phyloP scores from a whole-genome alignment of 2,797 vertebrate species.

The Melanotaenia nigrans region DNA sequence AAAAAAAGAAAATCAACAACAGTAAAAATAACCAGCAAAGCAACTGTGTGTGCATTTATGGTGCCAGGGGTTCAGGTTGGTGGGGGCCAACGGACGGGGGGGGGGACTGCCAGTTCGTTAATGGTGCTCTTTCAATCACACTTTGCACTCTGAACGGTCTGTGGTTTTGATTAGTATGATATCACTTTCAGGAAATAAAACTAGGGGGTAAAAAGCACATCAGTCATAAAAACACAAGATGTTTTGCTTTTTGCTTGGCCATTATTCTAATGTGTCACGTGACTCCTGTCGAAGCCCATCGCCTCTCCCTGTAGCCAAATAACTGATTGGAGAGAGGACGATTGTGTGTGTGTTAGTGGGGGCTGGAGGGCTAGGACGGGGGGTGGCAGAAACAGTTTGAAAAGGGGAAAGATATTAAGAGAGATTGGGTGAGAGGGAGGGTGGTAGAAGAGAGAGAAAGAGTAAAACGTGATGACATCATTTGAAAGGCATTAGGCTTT shows the following conservation, averaged over 20 bases:
- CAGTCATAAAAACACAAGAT: conserved; percentile 88
- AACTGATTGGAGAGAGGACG: conserved; percentile 50
- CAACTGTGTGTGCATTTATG: conserved; percentile 27
- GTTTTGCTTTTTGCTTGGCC: conserved; percentile 84
- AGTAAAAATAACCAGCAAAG: conserved; percentile 60
- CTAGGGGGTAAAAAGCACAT: conserved; percentile 65
- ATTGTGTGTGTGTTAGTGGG: conserved; percentile 4
- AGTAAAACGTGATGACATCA: conserved; percentile 99
- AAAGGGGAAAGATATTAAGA: conserved; percentile 83
- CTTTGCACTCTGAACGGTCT: conserved; percentile 95
- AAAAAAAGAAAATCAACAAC: conserved; percentile 51
- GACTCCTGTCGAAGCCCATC: conserved; percentile 73
- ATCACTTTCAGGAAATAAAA: conserved; percentile 88
- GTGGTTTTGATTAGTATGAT: conserved; percentile 97
- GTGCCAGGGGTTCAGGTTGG: conserved; percentile 37
- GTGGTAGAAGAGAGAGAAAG: conserved; percentile 74
- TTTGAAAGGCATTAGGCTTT: conserved; percentile 99
- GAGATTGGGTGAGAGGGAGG: conserved; percentile 75
- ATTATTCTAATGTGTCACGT: conserved; percentile 99
- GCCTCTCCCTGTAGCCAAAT: conserved; percentile 69
- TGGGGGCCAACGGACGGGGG: neutral
- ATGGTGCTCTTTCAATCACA: conserved; percentile 96
- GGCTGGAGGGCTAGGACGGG: conserved; percentile 29
- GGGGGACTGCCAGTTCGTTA: conserved; percentile 81
- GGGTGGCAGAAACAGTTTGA: conserved; percentile 78